Base-by-base conservation (phyloP, 2,113 vertebrate species). In the Leptobrachium leishanense region DNA sequence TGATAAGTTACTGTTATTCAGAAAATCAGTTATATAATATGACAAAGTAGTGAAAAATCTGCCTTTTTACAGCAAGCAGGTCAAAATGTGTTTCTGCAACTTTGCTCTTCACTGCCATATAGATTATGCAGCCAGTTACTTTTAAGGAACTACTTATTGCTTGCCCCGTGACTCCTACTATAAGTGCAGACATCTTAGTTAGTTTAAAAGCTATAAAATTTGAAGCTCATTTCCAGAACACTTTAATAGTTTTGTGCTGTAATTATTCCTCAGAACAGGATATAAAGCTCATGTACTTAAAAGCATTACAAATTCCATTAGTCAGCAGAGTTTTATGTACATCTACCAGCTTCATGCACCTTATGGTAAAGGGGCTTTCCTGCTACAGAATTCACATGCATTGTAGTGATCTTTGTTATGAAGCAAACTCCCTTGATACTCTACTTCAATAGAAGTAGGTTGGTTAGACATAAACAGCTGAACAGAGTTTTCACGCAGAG, bases 201-300 rank as follows among this genome's bases (percentile, higher is more conserved):
- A 40, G 6, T 68, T 68, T 68, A 68, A 43, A 68, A 39, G 12
- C 66, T 15, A 13, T 68, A 68, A 68, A 68, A 41, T 43, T 43
- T 43, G n/a, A 39, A 68, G 42, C 66, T 68, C 41, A 68, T 43
- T 68, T 43, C 41, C 66, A 15, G 40, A 43, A 11, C 66, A 68
- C 66, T 15, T 44, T 68, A 68, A 68, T 68, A 68, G 41, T 68
- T 68, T 43, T 68, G 66, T 68, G 41, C 66, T 15, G 66, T 68
- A 68, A 68, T 68, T 43, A 43, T 68, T 43, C 42, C 43, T 42
- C 43, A 42, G 66, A 68, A 68, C 66, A 44, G 40, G n/a, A 66
- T 66, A 68, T 68, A 42, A 68, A 43, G 66, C 43, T 68, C 66
- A 10, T 68, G 66, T 68, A 42, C 66, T 41, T 68, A 68, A 68